Conservation (phyloP, 2,888 invertebrate genomes). For the Cerastis leucographa region DNA sequence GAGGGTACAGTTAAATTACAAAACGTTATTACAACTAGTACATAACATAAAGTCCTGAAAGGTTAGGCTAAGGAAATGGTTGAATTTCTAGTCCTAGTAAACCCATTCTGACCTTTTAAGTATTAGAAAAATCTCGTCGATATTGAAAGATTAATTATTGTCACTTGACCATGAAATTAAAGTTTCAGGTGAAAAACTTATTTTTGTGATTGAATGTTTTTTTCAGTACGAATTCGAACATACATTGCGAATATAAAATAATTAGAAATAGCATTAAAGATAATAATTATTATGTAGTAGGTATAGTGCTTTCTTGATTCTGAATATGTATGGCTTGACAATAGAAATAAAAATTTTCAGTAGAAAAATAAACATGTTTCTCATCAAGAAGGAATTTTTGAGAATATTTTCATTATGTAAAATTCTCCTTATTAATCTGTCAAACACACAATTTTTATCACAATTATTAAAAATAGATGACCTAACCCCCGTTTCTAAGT, state of each 20-base stretch:
- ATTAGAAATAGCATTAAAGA: not conserved
- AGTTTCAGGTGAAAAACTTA: not conserved
- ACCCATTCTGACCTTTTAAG: not conserved
- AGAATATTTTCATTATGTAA: too few species aligned
- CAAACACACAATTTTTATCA: not conserved
- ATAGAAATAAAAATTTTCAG: not conserved
- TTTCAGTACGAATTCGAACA: not conserved
- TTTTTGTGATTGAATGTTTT: not conserved
- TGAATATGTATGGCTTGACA: not conserved
- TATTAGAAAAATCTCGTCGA: not conserved
- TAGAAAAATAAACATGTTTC: not conserved
- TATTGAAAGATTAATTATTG: not conserved
- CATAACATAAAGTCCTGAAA: not conserved
- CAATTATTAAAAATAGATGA: not conserved
- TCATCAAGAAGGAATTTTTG: not conserved
- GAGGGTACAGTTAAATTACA: not conserved
- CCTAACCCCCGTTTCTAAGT: constrained; percentile 15
- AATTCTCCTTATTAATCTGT: not conserved
- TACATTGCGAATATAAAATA: not conserved
- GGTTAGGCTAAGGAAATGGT: not conserved
- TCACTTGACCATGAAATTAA: not conserved
- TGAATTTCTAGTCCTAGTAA: not conserved
- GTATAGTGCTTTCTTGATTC: not conserved
- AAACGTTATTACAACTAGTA: not conserved
- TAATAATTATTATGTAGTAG: not conserved